These are phyloP conservation scores for Blennius ocellaris DNA, from an alignment of 2,113 vertebrate genomes.

Conservation along the genomic window DNA sequence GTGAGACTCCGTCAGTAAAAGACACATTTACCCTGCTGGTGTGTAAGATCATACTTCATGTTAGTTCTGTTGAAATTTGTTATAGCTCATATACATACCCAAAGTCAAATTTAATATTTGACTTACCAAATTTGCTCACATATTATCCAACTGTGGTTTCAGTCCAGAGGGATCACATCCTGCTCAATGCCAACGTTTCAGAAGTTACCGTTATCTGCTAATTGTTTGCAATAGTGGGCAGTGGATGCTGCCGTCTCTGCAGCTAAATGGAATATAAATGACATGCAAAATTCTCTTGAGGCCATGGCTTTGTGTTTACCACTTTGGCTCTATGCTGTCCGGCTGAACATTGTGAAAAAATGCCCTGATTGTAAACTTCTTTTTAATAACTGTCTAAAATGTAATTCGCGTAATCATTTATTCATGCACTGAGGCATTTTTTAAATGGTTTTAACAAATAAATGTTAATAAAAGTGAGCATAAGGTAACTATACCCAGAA, in stretches of 20 bases:
- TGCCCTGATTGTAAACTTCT: not conserved
- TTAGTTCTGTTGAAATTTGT: not conserved
- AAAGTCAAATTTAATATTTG: conserved; percentile 8
- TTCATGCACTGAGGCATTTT: conserved; percentile 1
- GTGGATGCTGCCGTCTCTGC: conserved; percentile 18
- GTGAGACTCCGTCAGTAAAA: not conserved
- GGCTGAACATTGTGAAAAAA: conserved; percentile 8
- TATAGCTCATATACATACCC: not conserved
- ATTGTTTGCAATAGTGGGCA: conserved; percentile 34
- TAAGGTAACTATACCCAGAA: not conserved
- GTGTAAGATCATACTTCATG: conserved; percentile 7
- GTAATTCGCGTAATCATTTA: conserved; percentile 12
- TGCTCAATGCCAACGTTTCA: conserved; percentile 11
- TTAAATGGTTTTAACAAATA: conserved; percentile 10
- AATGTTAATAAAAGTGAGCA: not conserved
- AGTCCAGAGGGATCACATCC: conserved; percentile 19
- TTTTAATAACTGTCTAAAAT: conserved; percentile 23
- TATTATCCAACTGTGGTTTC: conserved; percentile 25
- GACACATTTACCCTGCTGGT: not conserved
- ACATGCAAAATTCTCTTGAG: conserved; percentile 38
- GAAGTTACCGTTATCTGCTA: conserved; percentile 32
- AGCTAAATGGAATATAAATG: conserved; percentile 47
- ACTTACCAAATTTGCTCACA: conserved; percentile 7
- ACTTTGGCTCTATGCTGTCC: conserved; percentile 1
- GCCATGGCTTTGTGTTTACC: conserved; percentile 3